phyloP scores from a whole-genome alignment of 1,140 invertebrate species.

The Tetragnatha versicolor region DNA sequence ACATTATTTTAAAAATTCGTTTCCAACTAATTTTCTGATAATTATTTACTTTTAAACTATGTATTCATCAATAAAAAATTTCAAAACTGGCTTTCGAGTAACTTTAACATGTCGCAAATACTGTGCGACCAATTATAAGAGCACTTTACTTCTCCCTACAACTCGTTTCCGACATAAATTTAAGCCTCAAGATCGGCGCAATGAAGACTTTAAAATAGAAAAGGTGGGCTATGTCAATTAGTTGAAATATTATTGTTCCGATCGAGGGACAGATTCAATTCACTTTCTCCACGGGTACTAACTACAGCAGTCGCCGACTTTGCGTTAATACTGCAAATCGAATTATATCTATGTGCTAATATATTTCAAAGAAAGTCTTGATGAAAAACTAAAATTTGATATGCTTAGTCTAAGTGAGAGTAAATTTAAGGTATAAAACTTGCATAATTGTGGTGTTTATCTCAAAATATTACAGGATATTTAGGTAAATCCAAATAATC shows the following conservation, averaged over 20 bases:
- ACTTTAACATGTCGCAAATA: too few species aligned
- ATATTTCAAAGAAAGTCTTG: background rate
- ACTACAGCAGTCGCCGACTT: background rate
- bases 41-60: too few species aligned
- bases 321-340: background rate
- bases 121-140: slow-evolving; percentile 17
- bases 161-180: slow-evolving; percentile 74
- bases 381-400: background rate
- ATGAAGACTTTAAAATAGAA: slow-evolving; percentile 68
- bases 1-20: too few species aligned
- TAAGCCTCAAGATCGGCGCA: slow-evolving; percentile 66
- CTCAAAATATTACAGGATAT: too few species aligned
- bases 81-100: too few species aligned
- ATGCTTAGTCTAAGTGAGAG: too few species aligned
- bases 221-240: slow-evolving; percentile 62
- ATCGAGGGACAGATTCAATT: background rate
- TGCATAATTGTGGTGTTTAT: too few species aligned
- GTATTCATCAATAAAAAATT: too few species aligned
- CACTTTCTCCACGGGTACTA: background rate
- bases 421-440: too few species aligned
- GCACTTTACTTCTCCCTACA: slow-evolving; percentile 72
- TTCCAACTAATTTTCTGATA: too few species aligned
- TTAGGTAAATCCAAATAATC: too few species aligned
- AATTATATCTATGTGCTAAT: background rate
- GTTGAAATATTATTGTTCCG: background rate